Conservation (phyloP, 1,140 invertebrate genomes). For the Cecropterus lyciades region DNA sequence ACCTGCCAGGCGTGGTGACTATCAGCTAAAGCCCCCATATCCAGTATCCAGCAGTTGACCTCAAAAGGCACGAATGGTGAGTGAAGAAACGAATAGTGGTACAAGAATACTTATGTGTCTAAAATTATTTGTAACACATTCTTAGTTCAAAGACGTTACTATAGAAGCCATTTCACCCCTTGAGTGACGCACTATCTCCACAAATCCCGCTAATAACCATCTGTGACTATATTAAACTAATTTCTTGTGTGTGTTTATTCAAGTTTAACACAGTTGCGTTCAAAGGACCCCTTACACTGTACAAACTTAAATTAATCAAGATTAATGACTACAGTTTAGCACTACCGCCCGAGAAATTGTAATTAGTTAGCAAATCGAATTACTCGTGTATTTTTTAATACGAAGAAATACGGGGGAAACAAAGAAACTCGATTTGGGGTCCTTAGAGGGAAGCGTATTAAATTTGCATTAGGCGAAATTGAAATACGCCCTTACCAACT, state of each 20-base stretch:
- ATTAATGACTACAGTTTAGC: conserved; percentile 70
- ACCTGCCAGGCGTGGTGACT: too few species aligned
- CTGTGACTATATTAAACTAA: conserved; percentile 30
- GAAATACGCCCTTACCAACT: conserved; percentile 69
- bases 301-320: conserved; percentile 70
- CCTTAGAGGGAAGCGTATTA: conserved; percentile 75
- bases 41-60: too few species aligned
- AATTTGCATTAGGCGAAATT: conserved; percentile 83
- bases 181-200: not conserved
- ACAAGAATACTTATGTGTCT: too few species aligned
- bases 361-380: conserved; percentile 62
- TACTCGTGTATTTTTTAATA: conserved; percentile 54
- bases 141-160: not conserved
- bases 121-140: too few species aligned
- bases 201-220: conserved; percentile 24
- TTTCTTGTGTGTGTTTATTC: conserved; percentile 37
- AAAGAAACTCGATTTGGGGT: conserved; percentile 73
- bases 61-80: too few species aligned
- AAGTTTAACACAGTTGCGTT: conserved; percentile 32
- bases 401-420: conserved; percentile 61
- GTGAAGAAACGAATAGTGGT: too few species aligned
- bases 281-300: conserved; percentile 12
- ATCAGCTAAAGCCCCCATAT: too few species aligned
- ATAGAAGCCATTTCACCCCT: not conserved
- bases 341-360: conserved; percentile 57